These are phyloP conservation scores for Drosophila ogumai DNA, from an alignment of 1,140 invertebrate genomes.

Conservation along the genomic window DNA sequence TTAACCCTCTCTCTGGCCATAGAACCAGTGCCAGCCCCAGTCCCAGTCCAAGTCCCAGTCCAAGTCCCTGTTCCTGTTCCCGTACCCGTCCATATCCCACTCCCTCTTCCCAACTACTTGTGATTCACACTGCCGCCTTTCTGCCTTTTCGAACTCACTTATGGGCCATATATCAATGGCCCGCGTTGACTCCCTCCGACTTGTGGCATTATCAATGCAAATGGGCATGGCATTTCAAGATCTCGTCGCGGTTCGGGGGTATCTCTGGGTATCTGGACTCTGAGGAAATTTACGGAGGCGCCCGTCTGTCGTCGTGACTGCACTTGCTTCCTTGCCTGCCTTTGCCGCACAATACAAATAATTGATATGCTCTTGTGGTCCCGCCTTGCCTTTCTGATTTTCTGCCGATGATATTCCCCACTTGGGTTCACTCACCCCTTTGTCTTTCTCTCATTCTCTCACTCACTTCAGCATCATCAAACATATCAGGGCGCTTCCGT, in stretches of 20 bases:
- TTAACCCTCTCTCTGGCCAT: not conserved
- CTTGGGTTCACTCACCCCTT: constrained; percentile 20
- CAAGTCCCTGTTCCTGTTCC: not conserved
- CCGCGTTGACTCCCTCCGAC: constrained; percentile 30
- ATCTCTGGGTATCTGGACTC: not conserved
- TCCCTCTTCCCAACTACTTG: constrained; percentile 28
- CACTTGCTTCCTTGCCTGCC: constrained; percentile 20
- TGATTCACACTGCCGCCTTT: constrained; percentile 68
- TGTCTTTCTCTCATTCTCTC: not conserved
- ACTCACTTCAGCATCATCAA: not conserved
- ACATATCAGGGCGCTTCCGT: constrained; percentile 59
- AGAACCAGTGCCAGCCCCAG: not conserved
- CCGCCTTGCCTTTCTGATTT: constrained; percentile 21
- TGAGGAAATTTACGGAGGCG: constrained; percentile 19
- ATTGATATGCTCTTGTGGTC: constrained; percentile 65
- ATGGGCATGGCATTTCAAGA: constrained; percentile 38
- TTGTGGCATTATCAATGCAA: constrained; percentile 69
- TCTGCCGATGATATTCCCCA: constrained; percentile 16
- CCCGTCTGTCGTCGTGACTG: constrained; percentile 28
- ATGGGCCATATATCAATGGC: constrained; percentile 53
- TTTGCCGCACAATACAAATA: constrained; percentile 65
- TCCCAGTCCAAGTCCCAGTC: not conserved
- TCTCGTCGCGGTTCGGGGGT: constrained; percentile 5
- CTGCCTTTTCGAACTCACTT: constrained; percentile 42
- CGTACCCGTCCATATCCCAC: too few species aligned